Evolutionary conservation across 2,888 invertebrate genomes (phyloP), one percentile per base, ranked within the genome.

Genomic region (Andrena bucephala): DNA sequence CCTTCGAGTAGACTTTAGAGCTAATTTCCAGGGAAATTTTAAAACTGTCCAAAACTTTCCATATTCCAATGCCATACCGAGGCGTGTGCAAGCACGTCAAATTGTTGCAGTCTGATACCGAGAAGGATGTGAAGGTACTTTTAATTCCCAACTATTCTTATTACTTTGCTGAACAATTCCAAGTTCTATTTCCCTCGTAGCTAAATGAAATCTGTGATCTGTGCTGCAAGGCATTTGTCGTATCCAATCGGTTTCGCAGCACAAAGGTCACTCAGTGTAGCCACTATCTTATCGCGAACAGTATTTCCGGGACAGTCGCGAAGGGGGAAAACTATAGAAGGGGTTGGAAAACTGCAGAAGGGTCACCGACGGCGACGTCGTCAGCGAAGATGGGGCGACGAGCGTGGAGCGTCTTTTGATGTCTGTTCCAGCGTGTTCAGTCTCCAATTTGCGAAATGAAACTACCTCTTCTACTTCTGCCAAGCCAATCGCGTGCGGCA

Each of bases 391-490:
- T 42, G 29, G 31, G 54, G 57, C 36, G 74, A 75, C 57, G 48
- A 36, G 13, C 60, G 29, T 2, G 5, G 29, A 33, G 42, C 63
- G 74, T 77, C 78, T 84, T 85, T 82, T 82, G 80, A 87, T 80
- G 81, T 75, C 75, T 62, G 48, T 74, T 59, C 52, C 63, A 48
- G 62, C 73, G 29, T 57, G 67, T 73, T 71, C 77, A 62, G 63
- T 68, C 67, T 78, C 33, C 86, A 84, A 88, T 87, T 88, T 79
- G 78, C 81, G 75, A 86, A 87, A 84, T 77, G 84, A 84, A 86
- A 88, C 78, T 82, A 73, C 79, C 82, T 36, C 77, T 60, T 78
- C 54, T 29, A 27, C 54, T 67, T 67, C 65, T 24, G 27, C 75
- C 68, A 2, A 73, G 75, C 77, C 81, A 88, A 88, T 88, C 80